Base-by-base conservation (phyloP, 2,797 vertebrate species). In the Hyperoplus immaculatus region DNA sequence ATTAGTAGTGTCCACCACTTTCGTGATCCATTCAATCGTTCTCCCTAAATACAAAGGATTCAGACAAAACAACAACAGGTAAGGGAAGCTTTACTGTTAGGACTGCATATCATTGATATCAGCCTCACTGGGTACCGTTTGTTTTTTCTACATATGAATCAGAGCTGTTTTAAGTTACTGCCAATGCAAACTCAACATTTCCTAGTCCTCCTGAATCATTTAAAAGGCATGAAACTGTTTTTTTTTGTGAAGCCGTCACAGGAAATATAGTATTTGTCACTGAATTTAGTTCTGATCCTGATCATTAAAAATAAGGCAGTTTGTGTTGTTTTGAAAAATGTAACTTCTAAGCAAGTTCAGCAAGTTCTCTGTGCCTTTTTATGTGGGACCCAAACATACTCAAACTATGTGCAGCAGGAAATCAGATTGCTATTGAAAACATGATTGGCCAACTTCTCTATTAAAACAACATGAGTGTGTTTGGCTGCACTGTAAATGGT, bases 381-480 rank as follows among this genome's bases (percentile, higher is more conserved):
- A 42, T 41, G 21, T 42, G 11, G 14, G 57, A 45, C 16, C 29
- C 29, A 41, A 55, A 46, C 15, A 36, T 13, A n/a, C 3, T 9
- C 38, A 45, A 15, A 46, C 7, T 11, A 10, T 29, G n/a, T 8
- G 8, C 8, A 54, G 36, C 43, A 62, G 55, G 7, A 63, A 55
- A 38, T 65, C 47, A 54, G 16, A 50, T 46, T 14, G 0, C 2
- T 1, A 1, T 43, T 38, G 3, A 2, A 54, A 18, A 59, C 7
- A 60, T 39, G 58, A 36, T 16, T 47, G 15, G 47, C 15, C 42
- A 39, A 9, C 21, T n/a, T 57, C 6, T 18, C 16, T 16, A 21
- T 18, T 15, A 36, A 55, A 47, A 49, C 50, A 21, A 15, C 29
- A 39, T n/a, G 42, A 61, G 50, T 29, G 50, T 72, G 70, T 51